A percentile compares a stretch with the other conserved stretches of the same genome.
phyloP scores from a whole-genome alignment of 53 echinoderm and acorn worm genomes.

The Henricia sp. region DNA sequence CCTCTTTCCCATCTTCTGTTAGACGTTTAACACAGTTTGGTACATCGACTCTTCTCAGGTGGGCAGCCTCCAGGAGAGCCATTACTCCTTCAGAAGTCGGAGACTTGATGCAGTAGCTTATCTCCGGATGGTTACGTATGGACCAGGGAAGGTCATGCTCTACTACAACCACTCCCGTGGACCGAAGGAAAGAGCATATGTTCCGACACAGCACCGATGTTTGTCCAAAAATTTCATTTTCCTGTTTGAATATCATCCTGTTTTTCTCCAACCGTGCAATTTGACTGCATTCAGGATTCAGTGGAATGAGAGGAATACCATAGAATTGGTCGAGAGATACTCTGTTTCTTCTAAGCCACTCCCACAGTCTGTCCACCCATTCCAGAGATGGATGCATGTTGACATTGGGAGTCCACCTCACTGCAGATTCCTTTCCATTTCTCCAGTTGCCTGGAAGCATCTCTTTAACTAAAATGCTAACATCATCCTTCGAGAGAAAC shows the following conservation, averaged over 20 bases:
- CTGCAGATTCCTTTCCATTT: neutral
- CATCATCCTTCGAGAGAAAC: neutral
- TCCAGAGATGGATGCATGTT: conserved; percentile 16
- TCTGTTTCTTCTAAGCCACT: conserved; percentile 20
- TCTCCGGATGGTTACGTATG: neutral
- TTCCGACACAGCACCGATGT: neutral
- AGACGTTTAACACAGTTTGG: neutral
- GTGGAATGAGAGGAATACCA: neutral
- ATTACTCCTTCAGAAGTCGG: conserved; percentile 8
- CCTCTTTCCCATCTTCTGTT: neutral
- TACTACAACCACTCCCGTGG: neutral
- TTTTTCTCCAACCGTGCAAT: too few species aligned
- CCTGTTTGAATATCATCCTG: neutral
- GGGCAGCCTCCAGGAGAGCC: neutral
- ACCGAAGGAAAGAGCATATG: conserved; percentile 12
- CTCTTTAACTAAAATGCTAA: conserved; percentile 4
- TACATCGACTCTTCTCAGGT: neutral
- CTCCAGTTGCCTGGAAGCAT: conserved; percentile 50
- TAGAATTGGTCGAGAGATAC: neutral
- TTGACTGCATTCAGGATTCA: neutral
- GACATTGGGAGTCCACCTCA: conserved; percentile 25
- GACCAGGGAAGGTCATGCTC: neutral
- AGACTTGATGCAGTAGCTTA: neutral
- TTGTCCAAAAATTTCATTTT: too few species aligned
- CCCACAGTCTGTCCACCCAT: conserved; percentile 42